Evolutionary conservation across 2,113 vertebrate genomes (phyloP), one percentile per base, ranked within the genome.

Genomic region (Pteronura brasiliensis): DNA sequence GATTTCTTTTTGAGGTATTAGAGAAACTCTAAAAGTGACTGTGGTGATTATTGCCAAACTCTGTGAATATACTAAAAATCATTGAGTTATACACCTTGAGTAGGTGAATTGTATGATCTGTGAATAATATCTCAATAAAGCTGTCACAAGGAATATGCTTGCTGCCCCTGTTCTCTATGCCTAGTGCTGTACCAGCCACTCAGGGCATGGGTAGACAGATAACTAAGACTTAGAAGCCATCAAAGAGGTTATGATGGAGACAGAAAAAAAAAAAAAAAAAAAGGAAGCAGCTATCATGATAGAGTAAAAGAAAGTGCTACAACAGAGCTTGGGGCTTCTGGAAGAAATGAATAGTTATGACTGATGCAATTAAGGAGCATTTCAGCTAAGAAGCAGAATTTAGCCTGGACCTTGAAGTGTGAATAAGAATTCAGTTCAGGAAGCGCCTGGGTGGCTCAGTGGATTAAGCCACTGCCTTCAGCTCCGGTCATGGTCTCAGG

Each of bases 371-470:
- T 90, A 90, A 85, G 34, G 29, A 93, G 59, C 52, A 13, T 25
- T 71, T 95, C 34, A 85, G 39, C 44, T 61, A 20, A 29, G 44
- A 74, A 21, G 31, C 71, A 97, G 55, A 94, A 95, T 95, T 92
- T 93, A 90, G 63, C 61, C 61, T 92, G 74, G 25, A 92, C 94
- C 39, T 31, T 71, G 63, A 95, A 71, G 18, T 90, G 25, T 88
- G 84, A 65, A 63, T 94, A 57, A 69, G 6, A 95, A 90, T 90
- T 95, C 11, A 89, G 23, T 82, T 86, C 63, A 86, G 36, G 49
- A 52, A 52, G 49, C 49, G 1, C 49, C 49, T 17, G 49, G 49
- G 49, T 52, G 49, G 15, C 49, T 52, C 49, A 52, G 49, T 52
- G 49, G 14, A 17, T 52, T 52, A 52, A 52, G 49, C 49, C 49